A percentile compares a stretch with the other conserved stretches of the same genome.
Evolutionary conservation across 2,113 vertebrate genomes (phyloP).

Genomic region (Typhlomys cinereus): DNA sequence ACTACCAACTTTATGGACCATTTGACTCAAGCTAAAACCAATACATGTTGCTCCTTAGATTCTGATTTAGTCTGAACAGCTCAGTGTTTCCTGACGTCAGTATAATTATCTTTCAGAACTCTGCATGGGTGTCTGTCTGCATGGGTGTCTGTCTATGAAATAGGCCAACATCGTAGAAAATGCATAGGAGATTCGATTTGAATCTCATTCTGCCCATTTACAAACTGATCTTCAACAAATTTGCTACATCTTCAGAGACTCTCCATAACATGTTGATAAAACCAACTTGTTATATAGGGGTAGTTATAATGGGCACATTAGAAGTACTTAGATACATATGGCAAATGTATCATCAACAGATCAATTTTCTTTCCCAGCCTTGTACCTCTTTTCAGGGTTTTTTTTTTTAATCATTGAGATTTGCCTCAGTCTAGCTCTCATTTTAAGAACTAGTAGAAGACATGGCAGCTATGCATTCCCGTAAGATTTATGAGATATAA

Average conservation of each 20-base stretch:
- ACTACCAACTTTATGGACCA: neutral
- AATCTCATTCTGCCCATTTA: conserved; percentile 32
- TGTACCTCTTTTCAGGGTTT: neutral
- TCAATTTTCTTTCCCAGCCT: conserved; percentile 9
- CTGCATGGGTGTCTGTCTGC: neutral
- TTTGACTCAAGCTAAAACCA: conserved; percentile 44
- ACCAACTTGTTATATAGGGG: neutral
- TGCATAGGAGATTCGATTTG: conserved; percentile 15
- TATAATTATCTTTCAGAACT: neutral
- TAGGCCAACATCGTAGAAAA: neutral
- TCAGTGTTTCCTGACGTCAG: conserved; percentile 27
- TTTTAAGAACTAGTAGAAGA: conserved; percentile 43
- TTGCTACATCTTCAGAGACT: neutral
- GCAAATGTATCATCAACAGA: conserved; percentile 32
- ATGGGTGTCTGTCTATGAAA: neutral
- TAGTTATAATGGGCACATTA: neutral
- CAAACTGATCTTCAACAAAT: neutral
- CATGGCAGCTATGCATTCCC: neutral
- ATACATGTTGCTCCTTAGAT: conserved; percentile 17
- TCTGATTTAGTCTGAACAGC: conserved; percentile 20
- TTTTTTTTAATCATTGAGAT: conserved; percentile 28
- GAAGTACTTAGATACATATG: neutral
- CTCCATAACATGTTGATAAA: conserved; percentile 40
- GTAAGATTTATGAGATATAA: conserved; percentile 25
- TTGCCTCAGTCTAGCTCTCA: conserved; percentile 24